Conservation (phyloP, 2,113 vertebrate species). For the Sclerurus mexicanus region DNA sequence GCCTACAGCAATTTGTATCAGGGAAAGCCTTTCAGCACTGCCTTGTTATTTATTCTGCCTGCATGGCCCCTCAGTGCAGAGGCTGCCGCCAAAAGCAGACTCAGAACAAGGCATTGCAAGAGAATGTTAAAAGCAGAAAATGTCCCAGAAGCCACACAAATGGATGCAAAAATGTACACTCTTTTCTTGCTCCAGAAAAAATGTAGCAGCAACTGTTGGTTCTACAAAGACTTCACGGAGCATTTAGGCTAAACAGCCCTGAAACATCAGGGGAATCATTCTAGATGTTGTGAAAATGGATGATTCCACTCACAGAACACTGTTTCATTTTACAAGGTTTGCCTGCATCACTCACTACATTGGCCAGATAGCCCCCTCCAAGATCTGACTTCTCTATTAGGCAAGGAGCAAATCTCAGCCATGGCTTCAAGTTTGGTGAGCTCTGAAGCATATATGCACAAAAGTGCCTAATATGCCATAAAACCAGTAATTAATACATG, state of each 20-base stretch:
- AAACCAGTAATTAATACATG: not conserved
- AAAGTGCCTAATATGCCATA: not conserved
- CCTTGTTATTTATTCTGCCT: constrained; percentile 34
- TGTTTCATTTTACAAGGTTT: not conserved
- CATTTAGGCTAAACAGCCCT: not conserved
- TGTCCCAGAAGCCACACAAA: not conserved
- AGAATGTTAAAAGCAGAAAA: constrained; percentile 35
- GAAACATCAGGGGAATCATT: not conserved
- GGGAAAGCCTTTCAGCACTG: not conserved
- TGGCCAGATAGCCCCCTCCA: not conserved
- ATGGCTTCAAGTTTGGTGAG: not conserved
- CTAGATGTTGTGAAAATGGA: not conserved
- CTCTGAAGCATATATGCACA: not conserved
- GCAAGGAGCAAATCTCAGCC: not conserved
- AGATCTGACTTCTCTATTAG: not conserved
- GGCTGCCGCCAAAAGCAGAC: not conserved
- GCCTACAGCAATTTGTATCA: constrained; percentile 3
- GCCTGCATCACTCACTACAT: not conserved
- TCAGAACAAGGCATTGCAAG: not conserved
- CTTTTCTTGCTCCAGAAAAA: not conserved
- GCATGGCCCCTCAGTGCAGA: not conserved
- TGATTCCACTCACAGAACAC: not conserved
- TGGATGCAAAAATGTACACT: not conserved
- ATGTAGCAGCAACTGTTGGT: not conserved
- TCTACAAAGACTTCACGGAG: not conserved